Percentiles rank a stretch among this genome's conserved stretches.
phyloP scores from a whole-genome alignment of 2,797 vertebrate genomes.

The Falco berigora region DNA sequence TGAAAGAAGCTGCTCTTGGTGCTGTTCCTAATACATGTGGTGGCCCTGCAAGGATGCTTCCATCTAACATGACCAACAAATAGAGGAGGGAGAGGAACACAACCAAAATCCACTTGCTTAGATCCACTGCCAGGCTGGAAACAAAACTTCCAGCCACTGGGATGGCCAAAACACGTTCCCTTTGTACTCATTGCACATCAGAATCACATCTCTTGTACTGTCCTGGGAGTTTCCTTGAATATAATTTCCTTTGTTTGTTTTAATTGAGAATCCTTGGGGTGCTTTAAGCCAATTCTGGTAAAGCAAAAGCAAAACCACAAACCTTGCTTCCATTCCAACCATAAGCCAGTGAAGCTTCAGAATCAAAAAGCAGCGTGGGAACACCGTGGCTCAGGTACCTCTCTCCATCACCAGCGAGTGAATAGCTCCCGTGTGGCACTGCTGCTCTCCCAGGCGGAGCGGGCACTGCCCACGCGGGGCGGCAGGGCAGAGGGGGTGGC shows the following conservation, averaged over 20 bases:
- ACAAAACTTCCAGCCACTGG: not conserved
- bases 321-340: not conserved
- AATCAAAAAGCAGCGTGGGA: not conserved
- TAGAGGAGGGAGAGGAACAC: not conserved
- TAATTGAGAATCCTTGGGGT: not conserved
- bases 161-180: not conserved
- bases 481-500: not conserved
- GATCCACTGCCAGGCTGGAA: conserved; percentile 10
- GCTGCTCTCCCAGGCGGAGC: not conserved
- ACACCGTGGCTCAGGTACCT: not conserved
- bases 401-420: not conserved
- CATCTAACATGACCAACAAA: not conserved
- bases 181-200: not conserved
- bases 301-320: not conserved
- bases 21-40: not conserved
- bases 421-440: rapidly evolving
- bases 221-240: not conserved
- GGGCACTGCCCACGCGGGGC: not conserved
- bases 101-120: not conserved
- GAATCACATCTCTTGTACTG: not conserved
- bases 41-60: not conserved
- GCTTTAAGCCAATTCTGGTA: not conserved
- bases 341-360: not conserved
- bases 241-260: not conserved
- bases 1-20: not conserved